Base-by-base conservation (phyloP, 1,140 invertebrate species). In the Aphidius ervi region DNA sequence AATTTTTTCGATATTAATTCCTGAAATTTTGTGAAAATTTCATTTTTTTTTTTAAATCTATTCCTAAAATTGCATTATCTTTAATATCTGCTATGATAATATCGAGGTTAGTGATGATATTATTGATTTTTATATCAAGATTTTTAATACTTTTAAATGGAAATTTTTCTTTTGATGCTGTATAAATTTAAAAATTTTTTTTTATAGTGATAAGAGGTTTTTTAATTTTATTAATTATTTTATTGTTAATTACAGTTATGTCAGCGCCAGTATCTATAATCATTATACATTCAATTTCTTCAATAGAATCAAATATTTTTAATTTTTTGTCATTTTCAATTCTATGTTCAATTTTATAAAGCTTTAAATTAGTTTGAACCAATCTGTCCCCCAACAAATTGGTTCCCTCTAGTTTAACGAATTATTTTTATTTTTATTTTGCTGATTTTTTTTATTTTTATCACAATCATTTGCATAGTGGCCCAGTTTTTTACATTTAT, bases 391-490 rank as follows among this genome's bases (percentile, higher is more conserved):
- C 16, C 0, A 16, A 16, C 16, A 16, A 16, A 16, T 1, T 16
- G 16, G 16, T 16, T 16, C 1, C 16, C 16, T 16, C 16, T 16
- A 16, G 16, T 16, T 16, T 16, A 16, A 16, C 16, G 16, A 16
- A 16, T 16, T 16, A 16, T 16, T 16, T 16, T 16, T 16, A 16
- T 16, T 16, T 16, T 16, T 16, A 16, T 16, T 16, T 16, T 16
- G 16, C 0, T 16, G 16, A 16, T 0, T 16, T 0, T 43, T 56
- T n/a, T 42, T 10, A 43, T 45, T 23, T 20, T 16, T 37, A 23
- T 31, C 43, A 31, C 55, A 56, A 43, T 46, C 16, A 23, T 56
- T 56, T 10, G 55, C 55, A 39, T 46, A 56, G 23, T 56, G 55
- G 10, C 43, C 55, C 7, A 5, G 2, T 6, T 16, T 42, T 31